A percentile compares a stretch with the other conserved stretches of the same genome.
These are phyloP conservation scores for Drepanosiphum platanoidis DNA, from an alignment of 2,888 invertebrate species.

Conservation along the genomic window DNA sequence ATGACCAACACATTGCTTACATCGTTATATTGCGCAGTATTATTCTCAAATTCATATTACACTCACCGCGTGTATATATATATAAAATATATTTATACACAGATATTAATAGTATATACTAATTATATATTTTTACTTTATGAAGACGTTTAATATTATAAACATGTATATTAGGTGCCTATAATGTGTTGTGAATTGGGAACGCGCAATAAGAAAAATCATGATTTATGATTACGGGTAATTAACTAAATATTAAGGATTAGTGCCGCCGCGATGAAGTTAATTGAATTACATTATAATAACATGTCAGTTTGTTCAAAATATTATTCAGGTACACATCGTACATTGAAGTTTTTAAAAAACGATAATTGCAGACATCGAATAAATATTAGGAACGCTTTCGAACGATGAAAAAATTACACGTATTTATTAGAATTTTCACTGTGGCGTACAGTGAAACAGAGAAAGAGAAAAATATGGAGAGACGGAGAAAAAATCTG, in stretches of 20 bases:
- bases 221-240: not conserved
- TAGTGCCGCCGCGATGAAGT: not conserved
- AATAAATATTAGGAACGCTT: slow-evolving; percentile 12
- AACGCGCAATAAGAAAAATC: not conserved
- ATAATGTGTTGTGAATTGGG: no score
- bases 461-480: not conserved
- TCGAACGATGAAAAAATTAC: not conserved
- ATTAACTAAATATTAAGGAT: not conserved
- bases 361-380: not conserved
- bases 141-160: no score
- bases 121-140: no score
- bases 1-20: not conserved
- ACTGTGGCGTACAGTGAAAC: not conserved
- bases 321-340: not conserved
- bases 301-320: not conserved
- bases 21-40: not conserved
- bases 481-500: not conserved
- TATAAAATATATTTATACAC: not conserved
- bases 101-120: no score
- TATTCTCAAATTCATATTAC: not conserved
- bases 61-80: not conserved
- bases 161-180: no score
- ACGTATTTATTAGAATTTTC: not conserved
- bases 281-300: not conserved
- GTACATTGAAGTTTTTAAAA: not conserved